Base-by-base conservation (phyloP, 2,888 invertebrate genomes). In the Apamea monoglypha region DNA sequence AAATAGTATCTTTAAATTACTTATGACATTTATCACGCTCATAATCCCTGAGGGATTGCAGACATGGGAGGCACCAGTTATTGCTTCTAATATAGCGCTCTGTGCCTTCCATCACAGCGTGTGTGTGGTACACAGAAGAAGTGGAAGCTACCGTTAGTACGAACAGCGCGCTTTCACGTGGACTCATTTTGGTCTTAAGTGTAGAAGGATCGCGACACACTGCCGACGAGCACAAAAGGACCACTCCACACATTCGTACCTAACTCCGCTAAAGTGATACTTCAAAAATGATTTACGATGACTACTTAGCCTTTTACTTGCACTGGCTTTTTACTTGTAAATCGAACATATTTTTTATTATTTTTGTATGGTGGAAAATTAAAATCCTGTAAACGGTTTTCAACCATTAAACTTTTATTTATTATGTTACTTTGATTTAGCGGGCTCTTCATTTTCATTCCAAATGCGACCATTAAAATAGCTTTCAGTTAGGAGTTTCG, bases 101-200 rank as follows among this genome's bases (percentile, higher is more conserved):
- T 18, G 10, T 25, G 18, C 21, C 4, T 47, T 36, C 21, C 18
- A 29, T 25, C 63, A 7, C 40, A 40, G 40, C 40, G 40, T 40
- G 6, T 40, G 40, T 7, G 40, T 7, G 40, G 47, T 40, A 29
- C 10, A 32, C 36, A 18, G 32, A 50, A 32, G 18, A 12, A 32
- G 21, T 29, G 21, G 29, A 32, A 68, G 29, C 50, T 29, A 21
- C 16, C 14, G 56, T 69, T 47, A 18, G 70, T 66, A 36, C n/a
- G 56, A 32, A 74, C 56, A 67, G 69, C 29, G 50, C 16, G 21
- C 29, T n/a, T 72, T 47, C 53, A 56, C 40, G 16, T 12, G 47
- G 59, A 21, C 64, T 74, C 32, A 47, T 74, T n/a, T 76, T n/a
- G 40, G 16, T 50, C 14, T 59, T 25, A 64, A 18, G 59, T 50